Evolutionary conservation across 2,113 vertebrate species (phyloP).

Genomic region (Glaucidium brasilianum): DNA sequence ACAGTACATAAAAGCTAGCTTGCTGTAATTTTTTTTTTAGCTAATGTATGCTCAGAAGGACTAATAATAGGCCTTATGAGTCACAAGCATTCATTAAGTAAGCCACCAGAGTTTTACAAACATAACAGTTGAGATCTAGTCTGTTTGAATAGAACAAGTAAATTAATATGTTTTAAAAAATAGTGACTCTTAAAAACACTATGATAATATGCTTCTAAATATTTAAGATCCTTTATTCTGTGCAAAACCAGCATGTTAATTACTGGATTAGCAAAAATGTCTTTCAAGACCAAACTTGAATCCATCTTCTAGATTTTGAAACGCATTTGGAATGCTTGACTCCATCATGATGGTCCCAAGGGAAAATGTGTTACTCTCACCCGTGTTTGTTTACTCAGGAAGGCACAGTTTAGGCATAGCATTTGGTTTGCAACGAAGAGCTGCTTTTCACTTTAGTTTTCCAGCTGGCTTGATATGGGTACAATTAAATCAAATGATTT

Average conservation of each 20-base stretch:
- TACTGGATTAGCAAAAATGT: conserved; percentile 22
- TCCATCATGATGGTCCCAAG: neutral
- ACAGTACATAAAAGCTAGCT: conserved; percentile 7
- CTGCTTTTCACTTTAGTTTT: neutral
- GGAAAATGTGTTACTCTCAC: neutral
- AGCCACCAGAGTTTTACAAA: conserved; percentile 34
- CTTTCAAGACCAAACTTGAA: neutral
- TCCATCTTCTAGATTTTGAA: conserved; percentile 18
- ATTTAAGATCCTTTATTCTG: conserved; percentile 15
- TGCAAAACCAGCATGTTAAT: neutral
- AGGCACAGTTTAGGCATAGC: neutral
- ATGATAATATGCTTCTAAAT: neutral
- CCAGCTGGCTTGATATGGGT: neutral
- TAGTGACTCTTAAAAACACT: neutral
- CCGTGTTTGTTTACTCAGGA: neutral
- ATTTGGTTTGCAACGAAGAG: neutral
- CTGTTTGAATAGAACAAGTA: conserved; percentile 26
- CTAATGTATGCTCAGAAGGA: conserved; percentile 12
- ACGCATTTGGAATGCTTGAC: neutral
- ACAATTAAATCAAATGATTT: conserved; percentile 22
- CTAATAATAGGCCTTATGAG: conserved; percentile 60
- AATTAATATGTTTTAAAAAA: neutral
- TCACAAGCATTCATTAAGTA: conserved; percentile 54
- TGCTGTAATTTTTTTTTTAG: neutral
- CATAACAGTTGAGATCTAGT: neutral